Conservation (phyloP, 2,888 invertebrate genomes). For the Leptothorax acervorum region DNA sequence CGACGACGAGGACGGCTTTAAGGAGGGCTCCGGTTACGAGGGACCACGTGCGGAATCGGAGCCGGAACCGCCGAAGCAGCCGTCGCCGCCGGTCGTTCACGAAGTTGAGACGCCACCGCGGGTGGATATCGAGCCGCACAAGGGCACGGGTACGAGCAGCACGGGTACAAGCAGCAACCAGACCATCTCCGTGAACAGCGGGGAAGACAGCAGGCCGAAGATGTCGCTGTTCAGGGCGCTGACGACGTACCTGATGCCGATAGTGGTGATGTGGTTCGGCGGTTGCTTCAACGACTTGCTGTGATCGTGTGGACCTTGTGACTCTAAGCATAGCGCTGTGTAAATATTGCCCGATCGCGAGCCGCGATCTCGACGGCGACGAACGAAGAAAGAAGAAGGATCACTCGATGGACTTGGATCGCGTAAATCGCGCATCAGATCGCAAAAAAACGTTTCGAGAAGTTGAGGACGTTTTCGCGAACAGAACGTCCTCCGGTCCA, state of each 20-base stretch:
- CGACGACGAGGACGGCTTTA: constrained; percentile 83
- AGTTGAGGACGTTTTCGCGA: background rate
- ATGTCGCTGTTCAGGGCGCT: constrained; percentile 89
- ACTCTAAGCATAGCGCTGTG: constrained; percentile 61
- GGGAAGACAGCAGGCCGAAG: constrained; percentile 83
- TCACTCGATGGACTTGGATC: background rate
- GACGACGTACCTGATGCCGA: constrained; percentile 92
- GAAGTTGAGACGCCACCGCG: constrained; percentile 75
- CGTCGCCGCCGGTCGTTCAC: constrained; percentile 76
- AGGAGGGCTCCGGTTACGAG: constrained; percentile 85
- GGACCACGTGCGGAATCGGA: constrained; percentile 74
- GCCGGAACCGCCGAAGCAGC: constrained; percentile 80
- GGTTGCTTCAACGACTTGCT: constrained; percentile 93
- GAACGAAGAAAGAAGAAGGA: background rate
- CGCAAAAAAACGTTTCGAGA: background rate
- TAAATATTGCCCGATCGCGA: constrained; percentile 66
- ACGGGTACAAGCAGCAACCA: constrained; percentile 76
- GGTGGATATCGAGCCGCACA: constrained; percentile 75
- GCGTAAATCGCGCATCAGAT: background rate
- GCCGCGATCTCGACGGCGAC: background rate
- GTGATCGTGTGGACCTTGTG: constrained; percentile 86
- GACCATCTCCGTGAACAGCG: constrained; percentile 82
- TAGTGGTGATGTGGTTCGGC: constrained; percentile 95
- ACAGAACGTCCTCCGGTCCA: background rate
- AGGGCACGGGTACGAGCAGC: constrained; percentile 55